Conservation (phyloP, 2,113 vertebrate genomes). For the Oncorhynchus masou region DNA sequence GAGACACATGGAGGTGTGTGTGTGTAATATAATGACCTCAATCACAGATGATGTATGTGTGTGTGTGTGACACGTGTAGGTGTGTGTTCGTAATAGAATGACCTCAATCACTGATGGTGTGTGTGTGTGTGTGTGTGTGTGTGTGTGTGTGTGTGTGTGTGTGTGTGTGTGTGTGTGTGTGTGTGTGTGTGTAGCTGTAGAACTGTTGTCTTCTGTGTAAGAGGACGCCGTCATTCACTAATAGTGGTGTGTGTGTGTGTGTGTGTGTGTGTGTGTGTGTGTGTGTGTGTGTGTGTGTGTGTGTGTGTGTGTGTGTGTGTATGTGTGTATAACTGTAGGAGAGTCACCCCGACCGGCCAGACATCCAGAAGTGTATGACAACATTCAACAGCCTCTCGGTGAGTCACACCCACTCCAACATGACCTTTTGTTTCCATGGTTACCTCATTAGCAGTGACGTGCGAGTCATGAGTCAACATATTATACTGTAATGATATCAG, state of each 20-base stretch:
- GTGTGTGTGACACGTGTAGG: neutral
- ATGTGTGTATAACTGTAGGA: conserved; percentile 71
- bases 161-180: neutral
- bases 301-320: neutral
- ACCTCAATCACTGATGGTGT: neutral
- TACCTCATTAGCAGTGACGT: neutral
- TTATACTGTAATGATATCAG: neutral
- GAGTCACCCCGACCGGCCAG: conserved; percentile 88
- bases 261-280: neutral
- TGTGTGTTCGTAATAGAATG: neutral
- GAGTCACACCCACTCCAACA: conserved; percentile 56
- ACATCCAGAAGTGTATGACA: conserved; percentile 95
- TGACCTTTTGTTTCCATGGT: neutral
- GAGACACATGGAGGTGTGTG: conserved; percentile 94
- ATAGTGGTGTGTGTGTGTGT: neutral
- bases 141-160: neutral
- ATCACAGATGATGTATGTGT: neutral
- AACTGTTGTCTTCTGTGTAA: too few species aligned
- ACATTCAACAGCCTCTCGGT: conserved; percentile 94
- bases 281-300: neutral
- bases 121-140: too few species aligned
- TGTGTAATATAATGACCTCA: neutral
- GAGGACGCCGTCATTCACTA: too few species aligned
- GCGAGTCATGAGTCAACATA: neutral
- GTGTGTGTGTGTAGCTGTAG: neutral